phyloP scores from a whole-genome alignment of 1,140 invertebrate genomes.

The Drosophila persimilis region DNA sequence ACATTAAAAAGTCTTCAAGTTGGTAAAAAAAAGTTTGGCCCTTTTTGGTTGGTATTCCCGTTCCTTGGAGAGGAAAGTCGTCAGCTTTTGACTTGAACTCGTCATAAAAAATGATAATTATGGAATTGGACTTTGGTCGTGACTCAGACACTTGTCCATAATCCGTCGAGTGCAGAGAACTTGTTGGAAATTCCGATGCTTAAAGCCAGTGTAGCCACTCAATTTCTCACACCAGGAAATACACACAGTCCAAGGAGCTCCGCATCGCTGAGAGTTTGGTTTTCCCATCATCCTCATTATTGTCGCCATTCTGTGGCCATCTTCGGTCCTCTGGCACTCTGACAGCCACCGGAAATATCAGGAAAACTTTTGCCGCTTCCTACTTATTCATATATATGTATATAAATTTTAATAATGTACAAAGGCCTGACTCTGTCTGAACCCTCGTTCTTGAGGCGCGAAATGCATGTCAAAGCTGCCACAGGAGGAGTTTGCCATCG shows the following conservation, averaged over 20 bases:
- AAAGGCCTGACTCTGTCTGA: constrained; percentile 34
- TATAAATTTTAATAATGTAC: constrained; percentile 49
- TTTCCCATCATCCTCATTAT: constrained; percentile 33
- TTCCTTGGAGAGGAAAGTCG: constrained; percentile 29
- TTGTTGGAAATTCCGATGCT: constrained; percentile 19
- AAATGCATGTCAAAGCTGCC: constrained; percentile 42
- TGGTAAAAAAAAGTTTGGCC: constrained; percentile 44
- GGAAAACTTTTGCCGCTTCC: constrained; percentile 44
- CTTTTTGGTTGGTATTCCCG: not conserved
- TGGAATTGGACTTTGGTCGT: constrained; percentile 28
- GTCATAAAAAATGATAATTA: constrained; percentile 59
- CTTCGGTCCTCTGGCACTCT: constrained; percentile 19
- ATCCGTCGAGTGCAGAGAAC: constrained; percentile 37
- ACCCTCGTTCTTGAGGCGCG: constrained; percentile 37
- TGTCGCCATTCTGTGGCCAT: constrained; percentile 53
- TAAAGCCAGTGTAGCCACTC: constrained; percentile 44
- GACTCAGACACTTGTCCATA: constrained; percentile 14
- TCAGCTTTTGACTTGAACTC: constrained; percentile 45
- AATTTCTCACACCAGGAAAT: constrained; percentile 21
- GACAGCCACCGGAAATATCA: constrained; percentile 33
- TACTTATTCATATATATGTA: not conserved
- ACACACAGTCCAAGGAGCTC: not conserved
- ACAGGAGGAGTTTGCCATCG: constrained; percentile 18
- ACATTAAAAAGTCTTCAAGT: constrained; percentile 62
- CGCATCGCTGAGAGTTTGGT: too few species aligned